Evolutionary conservation across 2,888 invertebrate genomes (phyloP).

Genomic region (Danaus chrysippus): DNA sequence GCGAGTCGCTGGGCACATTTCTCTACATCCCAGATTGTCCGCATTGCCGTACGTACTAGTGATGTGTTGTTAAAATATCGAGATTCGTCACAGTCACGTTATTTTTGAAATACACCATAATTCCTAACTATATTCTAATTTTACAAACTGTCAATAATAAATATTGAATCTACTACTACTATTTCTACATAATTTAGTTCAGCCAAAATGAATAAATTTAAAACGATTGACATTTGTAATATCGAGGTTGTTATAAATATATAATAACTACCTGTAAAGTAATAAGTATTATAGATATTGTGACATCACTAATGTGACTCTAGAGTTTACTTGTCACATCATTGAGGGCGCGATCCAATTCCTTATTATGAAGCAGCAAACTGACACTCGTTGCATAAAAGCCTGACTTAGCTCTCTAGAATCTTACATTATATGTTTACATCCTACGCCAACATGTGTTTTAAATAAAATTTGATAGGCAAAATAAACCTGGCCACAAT

Average conservation of each 20-base stretch:
- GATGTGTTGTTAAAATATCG: conserved; percentile 32
- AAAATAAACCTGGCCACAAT: too few species aligned
- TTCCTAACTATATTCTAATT: too few species aligned
- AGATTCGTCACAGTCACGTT: neutral
- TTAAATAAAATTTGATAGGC: too few species aligned
- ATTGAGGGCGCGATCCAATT: conserved; percentile 5
- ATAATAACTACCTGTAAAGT: neutral
- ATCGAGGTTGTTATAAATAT: neutral
- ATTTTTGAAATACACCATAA: neutral
- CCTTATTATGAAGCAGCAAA: neutral
- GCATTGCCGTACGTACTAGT: conserved; percentile 67
- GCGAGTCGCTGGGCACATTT: conserved; percentile 70
- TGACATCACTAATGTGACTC: conserved; percentile 10
- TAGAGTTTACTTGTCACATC: conserved; percentile 31
- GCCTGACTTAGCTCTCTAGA: neutral
- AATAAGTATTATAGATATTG: neutral
- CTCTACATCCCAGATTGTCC: conserved; percentile 74
- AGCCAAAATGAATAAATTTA: too few species aligned
- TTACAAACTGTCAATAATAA: too few species aligned
- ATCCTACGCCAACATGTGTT: neutral
- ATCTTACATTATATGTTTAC: neutral
- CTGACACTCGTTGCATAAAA: conserved; percentile 1
- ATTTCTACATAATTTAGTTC: too few species aligned
- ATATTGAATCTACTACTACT: too few species aligned
- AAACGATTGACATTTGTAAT: too few species aligned